Percentiles rank a stretch among this genome's conserved stretches.
Conservation (phyloP, 2,113 vertebrate genomes). For the Sander vitreus region DNA sequence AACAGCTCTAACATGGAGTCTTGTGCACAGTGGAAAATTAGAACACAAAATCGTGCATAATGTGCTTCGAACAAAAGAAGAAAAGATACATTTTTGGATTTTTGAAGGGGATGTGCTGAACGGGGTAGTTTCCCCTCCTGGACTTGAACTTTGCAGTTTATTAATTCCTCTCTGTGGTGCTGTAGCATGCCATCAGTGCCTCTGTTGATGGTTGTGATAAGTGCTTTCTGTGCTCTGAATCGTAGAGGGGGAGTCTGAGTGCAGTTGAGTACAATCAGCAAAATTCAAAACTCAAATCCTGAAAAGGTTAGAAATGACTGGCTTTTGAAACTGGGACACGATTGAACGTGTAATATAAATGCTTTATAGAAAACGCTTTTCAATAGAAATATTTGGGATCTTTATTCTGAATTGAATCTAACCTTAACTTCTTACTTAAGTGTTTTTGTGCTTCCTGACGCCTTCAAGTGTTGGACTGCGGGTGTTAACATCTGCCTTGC, state of each 20-base stretch:
- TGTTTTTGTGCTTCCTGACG: background rate
- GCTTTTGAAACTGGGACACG: conserved; percentile 1
- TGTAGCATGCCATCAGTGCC: conserved; percentile 18
- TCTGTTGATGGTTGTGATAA: conserved; percentile 41
- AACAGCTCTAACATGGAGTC: conserved; percentile 17
- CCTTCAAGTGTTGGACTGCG: background rate
- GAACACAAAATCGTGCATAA: background rate
- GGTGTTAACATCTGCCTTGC: conserved; percentile 18
- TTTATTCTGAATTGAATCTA: background rate
- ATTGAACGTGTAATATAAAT: background rate
- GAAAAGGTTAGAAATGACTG: conserved; percentile 36
- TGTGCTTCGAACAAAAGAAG: background rate
- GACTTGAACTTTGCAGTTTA: conserved; percentile 56
- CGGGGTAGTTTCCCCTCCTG: conserved; percentile 37
- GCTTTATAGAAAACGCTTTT: too few relatives aligned
- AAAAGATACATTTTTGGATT: conserved; percentile 9
- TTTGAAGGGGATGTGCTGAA: conserved; percentile 21
- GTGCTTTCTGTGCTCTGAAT: conserved; percentile 45
- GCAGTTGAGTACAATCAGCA: conserved; percentile 20
- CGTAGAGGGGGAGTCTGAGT: conserved; percentile 34
- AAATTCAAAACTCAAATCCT: conserved; percentile 33
- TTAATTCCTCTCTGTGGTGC: conserved; percentile 54
- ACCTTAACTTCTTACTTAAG: conserved; percentile 3
- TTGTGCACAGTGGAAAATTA: conserved; percentile 7
- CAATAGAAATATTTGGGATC: background rate